phyloP scores from a whole-genome alignment of 2,797 vertebrate genomes.

The Callimico goeldii region DNA sequence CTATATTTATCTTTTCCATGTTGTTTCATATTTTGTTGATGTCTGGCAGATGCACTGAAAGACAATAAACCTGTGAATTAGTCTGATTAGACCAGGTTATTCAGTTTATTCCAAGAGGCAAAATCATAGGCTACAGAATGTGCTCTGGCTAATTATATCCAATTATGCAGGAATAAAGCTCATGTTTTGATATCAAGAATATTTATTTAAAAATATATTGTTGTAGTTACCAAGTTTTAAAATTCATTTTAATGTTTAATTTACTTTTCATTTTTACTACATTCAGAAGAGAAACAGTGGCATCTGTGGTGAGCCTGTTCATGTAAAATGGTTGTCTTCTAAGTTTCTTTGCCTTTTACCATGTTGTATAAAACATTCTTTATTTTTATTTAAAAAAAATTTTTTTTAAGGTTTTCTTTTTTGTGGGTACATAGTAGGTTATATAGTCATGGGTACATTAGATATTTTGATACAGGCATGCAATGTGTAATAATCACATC shows the following conservation, averaged over 20 bases:
- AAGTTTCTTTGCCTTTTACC: slow-evolving; percentile 2
- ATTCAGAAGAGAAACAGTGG: not conserved
- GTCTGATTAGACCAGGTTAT: not conserved
- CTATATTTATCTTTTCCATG: not conserved
- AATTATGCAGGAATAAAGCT: not conserved
- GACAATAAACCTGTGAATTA: not conserved
- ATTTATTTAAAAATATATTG: not conserved
- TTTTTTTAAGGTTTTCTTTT: not conserved
- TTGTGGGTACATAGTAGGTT: not conserved
- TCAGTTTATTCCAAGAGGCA: not conserved
- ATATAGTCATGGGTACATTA: not conserved
- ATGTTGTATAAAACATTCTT: not conserved
- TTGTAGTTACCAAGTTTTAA: not conserved
- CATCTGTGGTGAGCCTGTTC: not conserved
- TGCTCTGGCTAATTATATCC: not conserved
- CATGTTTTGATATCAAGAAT: not conserved
- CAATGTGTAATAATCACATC: not conserved
- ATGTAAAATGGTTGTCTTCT: not conserved
- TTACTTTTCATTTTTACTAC: slow-evolving; percentile 19
- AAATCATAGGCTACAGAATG: not conserved
- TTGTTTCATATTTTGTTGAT: slow-evolving; percentile 25
- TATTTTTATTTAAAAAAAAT: not conserved
- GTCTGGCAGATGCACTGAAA: not conserved
- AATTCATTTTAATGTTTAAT: not conserved
- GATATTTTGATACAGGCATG: not conserved